Conservation (phyloP, 35 echinoderm and acorn worm species). For the Lytechinus pictus region DNA sequence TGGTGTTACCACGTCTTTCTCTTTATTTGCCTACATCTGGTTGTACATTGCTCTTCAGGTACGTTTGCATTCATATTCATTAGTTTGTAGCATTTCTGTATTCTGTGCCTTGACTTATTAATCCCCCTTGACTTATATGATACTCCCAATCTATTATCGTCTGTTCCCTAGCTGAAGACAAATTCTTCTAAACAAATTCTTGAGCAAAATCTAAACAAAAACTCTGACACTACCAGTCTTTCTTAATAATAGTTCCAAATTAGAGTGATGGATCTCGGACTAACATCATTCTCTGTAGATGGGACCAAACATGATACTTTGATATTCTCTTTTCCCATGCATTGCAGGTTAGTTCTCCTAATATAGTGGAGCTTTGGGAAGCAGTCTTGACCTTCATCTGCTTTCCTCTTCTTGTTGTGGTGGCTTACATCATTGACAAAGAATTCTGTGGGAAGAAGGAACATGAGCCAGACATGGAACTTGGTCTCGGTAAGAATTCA, state of each 20-base stretch:
- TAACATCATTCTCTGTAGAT: not conserved
- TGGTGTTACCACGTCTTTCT: conserved; percentile 79
- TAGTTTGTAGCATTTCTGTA: too few relatives aligned
- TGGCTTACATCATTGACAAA: conserved; percentile 93
- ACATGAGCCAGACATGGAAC: conserved; percentile 72
- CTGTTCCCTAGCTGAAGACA: too few relatives aligned
- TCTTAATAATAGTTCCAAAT: not conserved
- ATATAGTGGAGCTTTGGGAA: conserved; percentile 82
- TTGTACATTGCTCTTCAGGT: conserved; percentile 77
- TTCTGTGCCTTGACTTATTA: too few relatives aligned
- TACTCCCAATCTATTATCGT: too few relatives aligned
- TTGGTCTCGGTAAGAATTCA: conserved; percentile 76
- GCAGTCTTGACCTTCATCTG: conserved; percentile 90
- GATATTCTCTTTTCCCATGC: not conserved
- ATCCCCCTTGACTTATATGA: too few relatives aligned
- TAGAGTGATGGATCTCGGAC: not conserved
- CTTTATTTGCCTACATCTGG: conserved; percentile 96
- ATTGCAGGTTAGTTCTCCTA: conserved; percentile 70
- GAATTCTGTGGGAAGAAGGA: conserved; percentile 93
- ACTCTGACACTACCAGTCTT: too few relatives aligned
- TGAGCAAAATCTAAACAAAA: too few relatives aligned
- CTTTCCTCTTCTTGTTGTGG: conserved; percentile 88
- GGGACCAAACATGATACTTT: not conserved
- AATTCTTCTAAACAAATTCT: too few relatives aligned
- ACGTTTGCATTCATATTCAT: not conserved